Evolutionary conservation across 1,140 invertebrate species (phyloP), one percentile per base, ranked within the genome.

Genomic region (Zaprionus inermis): DNA sequence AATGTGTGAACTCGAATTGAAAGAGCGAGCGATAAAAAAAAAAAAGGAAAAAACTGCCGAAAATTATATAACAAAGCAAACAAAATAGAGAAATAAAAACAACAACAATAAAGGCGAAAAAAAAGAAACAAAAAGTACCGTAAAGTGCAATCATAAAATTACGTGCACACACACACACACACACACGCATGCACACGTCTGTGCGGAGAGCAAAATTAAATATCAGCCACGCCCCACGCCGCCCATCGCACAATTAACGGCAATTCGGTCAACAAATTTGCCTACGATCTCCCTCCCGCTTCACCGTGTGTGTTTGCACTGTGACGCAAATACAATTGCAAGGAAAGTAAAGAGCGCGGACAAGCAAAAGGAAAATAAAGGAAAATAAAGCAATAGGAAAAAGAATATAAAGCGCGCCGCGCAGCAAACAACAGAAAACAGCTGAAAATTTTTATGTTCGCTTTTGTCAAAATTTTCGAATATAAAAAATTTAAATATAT

Each of bases 31-130:
- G 54, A 68, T 66, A 67, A 71, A 82, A 78, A 6, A 1, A 6
- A 32, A 32, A 32, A 32, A 69, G n/a, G 54, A 68, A 65, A 82
- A 79, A 38, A 44, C 46, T 14, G 44, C 49, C 51, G 60, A 49
- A 67, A 75, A 58, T 75, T 82, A 46, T 81, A 78, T 78, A 82
- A 82, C 78, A 70, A 76, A 63, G 55, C 18, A 64, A 59, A 44
- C 10, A 30, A 22, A 66, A 34, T 18, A 34, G 12, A 44, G 16
- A 14, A n/a, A 41, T 41, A 30, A 63, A 65, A 14, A 57, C 34
- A 60, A 14, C 30, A 30, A 58, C 18, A 46, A 20, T n/a, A n/a
- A n/a, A n/a, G n/a, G n/a, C 30, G 24, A 16, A 44, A 20, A 14
- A n/a, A 41, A 51, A 58, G 10, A 38, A 52, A 12, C 24, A 32